Conservation (phyloP, 1,140 invertebrate species). For the Nixonia krombeini region DNA sequence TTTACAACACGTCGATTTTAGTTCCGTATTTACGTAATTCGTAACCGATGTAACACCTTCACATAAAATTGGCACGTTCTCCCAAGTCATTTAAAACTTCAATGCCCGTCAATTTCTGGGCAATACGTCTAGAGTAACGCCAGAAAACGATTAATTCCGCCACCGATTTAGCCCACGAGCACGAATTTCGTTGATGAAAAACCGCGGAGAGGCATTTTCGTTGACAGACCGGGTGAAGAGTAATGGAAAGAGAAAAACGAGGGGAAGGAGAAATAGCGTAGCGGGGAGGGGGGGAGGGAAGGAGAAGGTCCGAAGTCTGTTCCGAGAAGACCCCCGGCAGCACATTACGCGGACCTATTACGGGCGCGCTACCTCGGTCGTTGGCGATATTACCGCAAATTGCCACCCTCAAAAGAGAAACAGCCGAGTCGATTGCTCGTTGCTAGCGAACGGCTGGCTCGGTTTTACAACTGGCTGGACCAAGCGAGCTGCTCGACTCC, state of each 20-base stretch:
- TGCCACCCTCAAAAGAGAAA: conserved; percentile 70
- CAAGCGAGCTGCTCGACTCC: conserved; percentile 14
- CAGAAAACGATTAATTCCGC: too few relatives aligned
- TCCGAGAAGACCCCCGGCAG: conserved; percentile 52
- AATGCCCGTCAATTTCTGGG: too few relatives aligned
- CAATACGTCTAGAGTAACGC: too few relatives aligned
- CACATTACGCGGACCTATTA: conserved; percentile 57
- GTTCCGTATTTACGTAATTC: too few relatives aligned
- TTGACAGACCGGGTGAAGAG: neutral
- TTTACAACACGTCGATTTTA: too few relatives aligned
- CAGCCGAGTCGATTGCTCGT: conserved; percentile 53
- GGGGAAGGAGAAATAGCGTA: conserved; percentile 19
- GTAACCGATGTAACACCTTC: too few relatives aligned
- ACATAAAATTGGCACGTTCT: too few relatives aligned
- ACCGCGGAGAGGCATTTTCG: too few relatives aligned
- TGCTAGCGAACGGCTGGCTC: conserved; percentile 46
- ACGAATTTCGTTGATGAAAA: too few relatives aligned
- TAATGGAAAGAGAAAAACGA: conserved; percentile 18
- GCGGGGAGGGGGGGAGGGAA: conserved; percentile 11
- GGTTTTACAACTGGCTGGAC: conserved; percentile 62
- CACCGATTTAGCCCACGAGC: too few relatives aligned
- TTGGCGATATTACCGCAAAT: conserved; percentile 71
- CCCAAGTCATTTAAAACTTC: too few relatives aligned
- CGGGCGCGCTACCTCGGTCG: conserved; percentile 64
- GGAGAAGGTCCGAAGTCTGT: conserved; percentile 3